Conservation (phyloP, 2,113 vertebrate genomes). For the Epinephelus cyanopodus region DNA sequence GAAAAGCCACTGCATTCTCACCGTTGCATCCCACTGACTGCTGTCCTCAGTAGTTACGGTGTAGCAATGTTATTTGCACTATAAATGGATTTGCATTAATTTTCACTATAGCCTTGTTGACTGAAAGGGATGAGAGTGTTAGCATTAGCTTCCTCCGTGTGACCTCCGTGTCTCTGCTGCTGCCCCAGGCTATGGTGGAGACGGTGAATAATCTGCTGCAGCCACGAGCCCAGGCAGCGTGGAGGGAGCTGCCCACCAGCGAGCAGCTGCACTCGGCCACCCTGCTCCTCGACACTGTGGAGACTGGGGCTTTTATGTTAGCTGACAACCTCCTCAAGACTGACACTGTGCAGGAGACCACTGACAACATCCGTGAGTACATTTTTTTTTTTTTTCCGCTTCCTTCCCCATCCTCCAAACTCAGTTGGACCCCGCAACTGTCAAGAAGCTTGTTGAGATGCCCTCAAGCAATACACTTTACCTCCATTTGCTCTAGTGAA, state of each 20-base stretch:
- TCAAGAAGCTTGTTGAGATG: conserved; percentile 37
- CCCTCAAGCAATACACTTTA: conserved; percentile 54
- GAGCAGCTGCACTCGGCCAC: conserved; percentile 97
- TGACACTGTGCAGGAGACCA: conserved; percentile 95
- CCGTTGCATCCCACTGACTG: conserved; percentile 50
- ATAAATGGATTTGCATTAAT: conserved; percentile 48
- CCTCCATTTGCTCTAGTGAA: conserved; percentile 32
- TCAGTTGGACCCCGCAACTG: conserved; percentile 21
- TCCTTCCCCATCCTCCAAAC: conserved; percentile 6
- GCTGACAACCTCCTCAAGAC: conserved; percentile 99
- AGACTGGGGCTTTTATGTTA: conserved; percentile 97
- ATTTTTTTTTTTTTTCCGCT: conserved; percentile 3
- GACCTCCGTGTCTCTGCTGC: conserved; percentile 59
- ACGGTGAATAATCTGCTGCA: conserved; percentile 98
- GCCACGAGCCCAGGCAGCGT: conserved; percentile 91
- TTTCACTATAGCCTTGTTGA: conserved; percentile 28
- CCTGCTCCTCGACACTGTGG: conserved; percentile 95
- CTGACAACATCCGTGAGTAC: conserved; percentile 97
- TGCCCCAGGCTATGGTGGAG: conserved; percentile 95
- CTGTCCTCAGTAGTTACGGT: conserved; percentile 39
- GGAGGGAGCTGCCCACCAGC: conserved; percentile 91
- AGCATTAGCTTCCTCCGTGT: conserved; percentile 36
- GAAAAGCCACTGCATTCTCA: conserved; percentile 44
- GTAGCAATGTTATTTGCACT: conserved; percentile 15
- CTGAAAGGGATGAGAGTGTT: conserved; percentile 26